Percentiles rank a stretch among this genome's conserved stretches.
Conservation (phyloP, 2,888 invertebrate genomes). For the Flabesymbios commensalis region DNA sequence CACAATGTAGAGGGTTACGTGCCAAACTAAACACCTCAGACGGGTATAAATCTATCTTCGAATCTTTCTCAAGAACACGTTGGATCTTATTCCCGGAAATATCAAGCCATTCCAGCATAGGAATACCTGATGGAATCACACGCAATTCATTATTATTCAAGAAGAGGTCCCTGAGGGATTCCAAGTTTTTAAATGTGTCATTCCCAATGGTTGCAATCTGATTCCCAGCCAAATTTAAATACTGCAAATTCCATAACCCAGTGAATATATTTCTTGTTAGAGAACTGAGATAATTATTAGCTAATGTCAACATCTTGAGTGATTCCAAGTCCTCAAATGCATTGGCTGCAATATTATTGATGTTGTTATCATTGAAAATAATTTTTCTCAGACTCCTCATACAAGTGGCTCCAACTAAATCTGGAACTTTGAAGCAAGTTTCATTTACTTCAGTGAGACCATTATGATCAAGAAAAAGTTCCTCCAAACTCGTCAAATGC, state of each 20-base stretch:
- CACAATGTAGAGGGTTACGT: conserved; percentile 29
- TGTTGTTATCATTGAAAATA: conserved; percentile 15
- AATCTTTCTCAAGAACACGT: conserved; percentile 4
- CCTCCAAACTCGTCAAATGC: conserved; percentile 1
- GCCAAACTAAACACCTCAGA: conserved; percentile 24
- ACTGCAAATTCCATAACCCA: conserved; percentile 5
- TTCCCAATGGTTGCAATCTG: neutral
- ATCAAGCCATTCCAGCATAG: conserved; percentile 29
- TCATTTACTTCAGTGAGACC: neutral
- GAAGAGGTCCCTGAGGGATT: conserved; percentile 11
- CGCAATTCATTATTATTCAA: conserved; percentile 15
- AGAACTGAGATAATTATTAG: conserved; percentile 6
- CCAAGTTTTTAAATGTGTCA: conserved; percentile 9
- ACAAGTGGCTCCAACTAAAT: no score
- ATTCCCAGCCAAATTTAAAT: conserved; percentile 22
- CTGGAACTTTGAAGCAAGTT: neutral
- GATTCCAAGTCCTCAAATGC: conserved; percentile 4
- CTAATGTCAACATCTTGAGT: conserved; percentile 15
- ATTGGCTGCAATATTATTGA: neutral
- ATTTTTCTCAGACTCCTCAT: conserved; percentile 8
- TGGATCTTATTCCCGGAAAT: conserved; percentile 22
- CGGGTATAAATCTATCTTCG: conserved; percentile 19
- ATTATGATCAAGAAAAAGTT: conserved; percentile 17
- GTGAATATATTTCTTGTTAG: conserved; percentile 2
- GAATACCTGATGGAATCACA: conserved; percentile 14